A percentile compares a stretch with the other conserved stretches of the same genome.
Evolutionary conservation across 2,888 invertebrate genomes (phyloP).

Genomic region (Lithophane leautieri): DNA sequence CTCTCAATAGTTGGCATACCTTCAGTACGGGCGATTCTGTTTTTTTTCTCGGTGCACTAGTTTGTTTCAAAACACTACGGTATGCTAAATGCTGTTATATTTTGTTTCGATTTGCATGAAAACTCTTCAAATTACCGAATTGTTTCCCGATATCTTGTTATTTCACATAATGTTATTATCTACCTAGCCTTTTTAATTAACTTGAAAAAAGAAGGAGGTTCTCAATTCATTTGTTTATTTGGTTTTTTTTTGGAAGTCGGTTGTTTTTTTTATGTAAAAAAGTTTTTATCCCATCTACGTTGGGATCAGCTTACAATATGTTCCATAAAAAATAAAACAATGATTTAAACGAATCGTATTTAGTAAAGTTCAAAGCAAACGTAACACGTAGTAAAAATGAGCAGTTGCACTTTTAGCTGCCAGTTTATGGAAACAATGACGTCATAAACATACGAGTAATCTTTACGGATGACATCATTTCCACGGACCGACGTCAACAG

Average conservation of each 20-base stretch:
- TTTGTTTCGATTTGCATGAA: conserved; percentile 22
- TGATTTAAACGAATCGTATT: conserved; percentile 6
- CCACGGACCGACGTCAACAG: conserved; percentile 21
- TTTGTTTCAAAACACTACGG: conserved; percentile 34
- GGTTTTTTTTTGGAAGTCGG: neutral
- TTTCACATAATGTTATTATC: neutral
- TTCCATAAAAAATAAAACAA: neutral
- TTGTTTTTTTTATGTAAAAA: too few species aligned
- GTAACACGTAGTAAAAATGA: conserved; percentile 16
- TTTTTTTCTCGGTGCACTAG: conserved; percentile 43
- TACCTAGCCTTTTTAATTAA: neutral
- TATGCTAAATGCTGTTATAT: conserved; percentile 31
- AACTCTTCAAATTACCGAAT: conserved; percentile 1
- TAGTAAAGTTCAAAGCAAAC: conserved; percentile 17
- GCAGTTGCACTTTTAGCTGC: conserved; percentile 10
- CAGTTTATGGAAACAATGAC: conserved; percentile 7
- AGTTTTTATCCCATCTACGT: neutral
- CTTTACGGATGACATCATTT: conserved; percentile 43
- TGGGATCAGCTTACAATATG: neutral
- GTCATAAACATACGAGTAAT: conserved; percentile 8
- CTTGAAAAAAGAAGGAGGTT: neutral
- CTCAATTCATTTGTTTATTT: too few species aligned
- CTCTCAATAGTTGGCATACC: conserved; percentile 63
- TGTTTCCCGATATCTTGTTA: conserved; percentile 7
- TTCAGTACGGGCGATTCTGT: conserved; percentile 37